Percentiles rank a stretch among this genome's conserved stretches.
These are phyloP conservation scores for Agraylea sexmaculata DNA, from an alignment of 1,140 invertebrate species.

Conservation along the genomic window DNA sequence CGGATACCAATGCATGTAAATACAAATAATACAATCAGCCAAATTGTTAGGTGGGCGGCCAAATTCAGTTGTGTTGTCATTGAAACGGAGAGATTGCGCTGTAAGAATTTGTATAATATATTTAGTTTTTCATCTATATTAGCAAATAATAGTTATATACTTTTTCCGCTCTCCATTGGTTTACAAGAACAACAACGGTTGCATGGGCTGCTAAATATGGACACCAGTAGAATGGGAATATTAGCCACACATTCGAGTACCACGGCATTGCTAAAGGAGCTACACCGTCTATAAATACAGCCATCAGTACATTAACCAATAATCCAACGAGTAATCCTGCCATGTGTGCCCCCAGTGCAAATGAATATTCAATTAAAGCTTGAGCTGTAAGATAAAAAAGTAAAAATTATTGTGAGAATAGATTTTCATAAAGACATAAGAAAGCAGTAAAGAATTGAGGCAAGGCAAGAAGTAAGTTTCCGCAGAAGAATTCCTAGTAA, in stretches of 20 bases:
- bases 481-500: too few species aligned
- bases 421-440: too few species aligned
- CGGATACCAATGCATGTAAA: constrained; percentile 10
- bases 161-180: constrained; percentile 16
- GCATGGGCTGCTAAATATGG: constrained; percentile 11
- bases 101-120: too few species aligned
- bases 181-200: constrained; percentile 8
- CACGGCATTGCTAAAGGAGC: constrained; percentile 16
- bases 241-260: constrained; percentile 16
- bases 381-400: too few species aligned
- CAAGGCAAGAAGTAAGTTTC: too few species aligned
- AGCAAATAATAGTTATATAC: too few species aligned
- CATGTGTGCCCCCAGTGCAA: constrained; percentile 8
- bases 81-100: constrained; percentile 10
- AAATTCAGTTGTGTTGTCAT: constrained; percentile 17
- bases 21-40: constrained; percentile 9
- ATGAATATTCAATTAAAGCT: constrained; percentile 11
- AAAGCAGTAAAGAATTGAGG: too few species aligned
- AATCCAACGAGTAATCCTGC: constrained; percentile 9
- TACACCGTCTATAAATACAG: constrained; percentile 10
- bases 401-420: too few species aligned
- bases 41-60: constrained; percentile 15
- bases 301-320: constrained; percentile 7
- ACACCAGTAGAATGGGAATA: constrained; percentile 20
- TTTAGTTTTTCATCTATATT: too few species aligned